These are phyloP conservation scores for Meloidogyne hapla DNA, from an alignment of 1,140 invertebrate genomes.

Conservation along the genomic window DNA sequence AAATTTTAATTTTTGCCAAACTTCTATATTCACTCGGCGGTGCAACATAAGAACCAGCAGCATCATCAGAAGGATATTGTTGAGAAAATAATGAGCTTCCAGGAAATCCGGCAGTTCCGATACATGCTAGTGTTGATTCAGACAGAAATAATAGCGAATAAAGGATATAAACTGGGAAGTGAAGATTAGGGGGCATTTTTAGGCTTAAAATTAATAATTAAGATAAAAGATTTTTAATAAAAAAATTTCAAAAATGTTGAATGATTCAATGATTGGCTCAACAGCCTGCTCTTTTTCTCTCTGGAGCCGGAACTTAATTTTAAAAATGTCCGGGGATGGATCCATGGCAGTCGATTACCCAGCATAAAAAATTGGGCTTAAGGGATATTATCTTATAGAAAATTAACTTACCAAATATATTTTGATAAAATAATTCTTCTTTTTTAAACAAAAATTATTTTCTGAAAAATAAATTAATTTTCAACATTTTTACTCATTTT, in stretches of 20 bases:
- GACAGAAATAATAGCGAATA: neutral
- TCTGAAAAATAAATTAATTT: neutral
- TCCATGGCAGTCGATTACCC: too few species aligned
- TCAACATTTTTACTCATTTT: neutral
- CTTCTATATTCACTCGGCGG: neutral
- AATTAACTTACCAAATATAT: too few species aligned
- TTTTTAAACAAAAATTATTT: neutral
- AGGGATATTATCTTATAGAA: too few species aligned
- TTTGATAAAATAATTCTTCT: too few species aligned
- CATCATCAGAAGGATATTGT: neutral
- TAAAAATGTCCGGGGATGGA: too few species aligned
- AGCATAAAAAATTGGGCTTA: too few species aligned
- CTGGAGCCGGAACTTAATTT: too few species aligned
- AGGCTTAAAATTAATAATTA: too few species aligned
- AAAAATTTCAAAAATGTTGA: too few species aligned
- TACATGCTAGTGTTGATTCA: neutral
- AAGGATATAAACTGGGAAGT: neutral
- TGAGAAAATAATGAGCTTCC: neutral
- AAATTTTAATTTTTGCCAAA: neutral
- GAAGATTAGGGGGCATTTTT: neutral
- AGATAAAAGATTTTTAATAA: too few species aligned
- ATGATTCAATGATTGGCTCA: too few species aligned
- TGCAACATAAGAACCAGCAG: neutral
- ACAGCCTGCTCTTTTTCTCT: too few species aligned
- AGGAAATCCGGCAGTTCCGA: neutral